Conservation (phyloP, 2,797 vertebrate species). For the Liparis tanakae region DNA sequence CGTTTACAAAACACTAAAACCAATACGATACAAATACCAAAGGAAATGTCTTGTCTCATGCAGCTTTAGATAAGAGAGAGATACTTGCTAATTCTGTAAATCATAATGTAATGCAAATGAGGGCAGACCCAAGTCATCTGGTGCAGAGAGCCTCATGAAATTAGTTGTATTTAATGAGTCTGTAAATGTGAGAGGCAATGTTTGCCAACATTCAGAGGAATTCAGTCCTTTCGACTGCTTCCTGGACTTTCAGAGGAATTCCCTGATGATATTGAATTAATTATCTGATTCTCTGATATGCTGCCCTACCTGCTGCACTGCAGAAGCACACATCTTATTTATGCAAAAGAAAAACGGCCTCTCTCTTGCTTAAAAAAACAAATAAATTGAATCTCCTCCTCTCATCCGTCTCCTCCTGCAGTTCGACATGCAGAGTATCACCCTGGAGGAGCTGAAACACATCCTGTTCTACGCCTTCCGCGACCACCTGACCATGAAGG, state of each 20-base stretch:
- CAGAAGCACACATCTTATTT: slow-evolving; percentile 1
- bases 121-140: background rate
- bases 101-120: background rate
- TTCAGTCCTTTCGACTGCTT: background rate
- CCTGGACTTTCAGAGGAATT: background rate
- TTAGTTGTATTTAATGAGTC: slow-evolving; percentile 4
- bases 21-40: too few species aligned
- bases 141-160: background rate
- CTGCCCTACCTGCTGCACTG: background rate
- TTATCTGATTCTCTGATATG: background rate
- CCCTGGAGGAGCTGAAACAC: slow-evolving; percentile 97
- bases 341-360: background rate
- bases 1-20: background rate
- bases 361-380: background rate
- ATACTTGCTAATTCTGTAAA: slow-evolving; percentile 5
- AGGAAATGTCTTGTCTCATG: background rate
- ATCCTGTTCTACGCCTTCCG: slow-evolving; percentile 98
- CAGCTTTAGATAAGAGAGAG: background rate
- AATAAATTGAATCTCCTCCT: background rate
- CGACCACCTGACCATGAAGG: slow-evolving; percentile 99
- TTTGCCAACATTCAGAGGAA: slow-evolving; percentile 4
- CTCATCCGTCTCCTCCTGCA: slow-evolving; percentile 69
- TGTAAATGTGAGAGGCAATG: background rate
- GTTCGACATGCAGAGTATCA: slow-evolving; percentile 99
- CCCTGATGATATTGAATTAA: background rate